Conservation (phyloP, 1,140 invertebrate genomes). For the Brevipalpus yothersi region DNA sequence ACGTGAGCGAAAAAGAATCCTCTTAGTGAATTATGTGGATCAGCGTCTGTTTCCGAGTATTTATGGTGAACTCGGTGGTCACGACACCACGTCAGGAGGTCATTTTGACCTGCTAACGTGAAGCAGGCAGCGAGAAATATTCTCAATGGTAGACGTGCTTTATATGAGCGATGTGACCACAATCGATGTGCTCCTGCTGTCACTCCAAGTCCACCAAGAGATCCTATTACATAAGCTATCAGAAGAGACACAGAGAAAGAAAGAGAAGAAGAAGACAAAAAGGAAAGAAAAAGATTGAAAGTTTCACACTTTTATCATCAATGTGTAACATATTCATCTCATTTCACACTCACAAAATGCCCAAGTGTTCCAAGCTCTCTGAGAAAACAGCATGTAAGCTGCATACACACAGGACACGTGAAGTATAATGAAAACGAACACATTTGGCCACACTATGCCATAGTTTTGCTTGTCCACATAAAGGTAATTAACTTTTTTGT, state of each 20-base stretch:
- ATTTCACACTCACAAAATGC: neutral
- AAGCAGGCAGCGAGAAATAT: conserved; percentile 22
- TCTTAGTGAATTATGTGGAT: conserved; percentile 74
- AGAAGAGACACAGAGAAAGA: neutral
- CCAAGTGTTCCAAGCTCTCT: neutral
- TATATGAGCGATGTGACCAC: conserved; percentile 24
- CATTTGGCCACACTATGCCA: conserved; percentile 10
- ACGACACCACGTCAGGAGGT: conserved; percentile 17
- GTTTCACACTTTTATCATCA: neutral
- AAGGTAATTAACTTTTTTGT: neutral
- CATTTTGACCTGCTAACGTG: conserved; percentile 22
- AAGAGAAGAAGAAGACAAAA: neutral
- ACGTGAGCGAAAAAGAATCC: conserved; percentile 90
- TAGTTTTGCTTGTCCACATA: neutral
- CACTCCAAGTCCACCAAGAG: conserved; percentile 26
- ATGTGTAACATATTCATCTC: neutral
- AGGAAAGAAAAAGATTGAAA: neutral
- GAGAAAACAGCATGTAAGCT: neutral
- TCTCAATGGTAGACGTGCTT: conserved; percentile 20
- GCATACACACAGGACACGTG: conserved; percentile 7
- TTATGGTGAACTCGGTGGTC: conserved; percentile 78
- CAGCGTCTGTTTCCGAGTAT: conserved; percentile 78
- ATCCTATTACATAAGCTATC: neutral
- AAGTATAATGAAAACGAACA: conserved; percentile 6
- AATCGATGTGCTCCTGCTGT: conserved; percentile 23